These are phyloP conservation scores for Petrocephalus sullivani DNA, from an alignment of 2,797 vertebrate genomes.

Conservation along the genomic window DNA sequence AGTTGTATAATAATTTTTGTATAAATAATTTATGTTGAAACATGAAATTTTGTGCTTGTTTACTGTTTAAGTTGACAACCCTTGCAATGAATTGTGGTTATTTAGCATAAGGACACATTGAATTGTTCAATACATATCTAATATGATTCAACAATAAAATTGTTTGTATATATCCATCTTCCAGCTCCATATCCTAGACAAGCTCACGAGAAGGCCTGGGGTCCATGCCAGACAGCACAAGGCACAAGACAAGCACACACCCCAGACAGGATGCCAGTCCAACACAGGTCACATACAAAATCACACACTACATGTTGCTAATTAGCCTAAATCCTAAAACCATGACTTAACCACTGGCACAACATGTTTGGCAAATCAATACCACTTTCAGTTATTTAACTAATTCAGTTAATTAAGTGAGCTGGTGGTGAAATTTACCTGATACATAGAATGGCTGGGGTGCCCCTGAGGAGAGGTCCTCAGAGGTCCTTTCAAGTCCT, in stretches of 20 bases:
- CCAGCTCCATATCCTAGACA: not conserved
- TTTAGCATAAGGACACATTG: not conserved
- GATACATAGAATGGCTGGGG: no score
- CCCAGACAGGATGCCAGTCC: not conserved
- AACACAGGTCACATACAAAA: not conserved
- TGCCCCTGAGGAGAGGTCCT: no score
- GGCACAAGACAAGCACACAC: not conserved
- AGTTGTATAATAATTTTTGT: not conserved
- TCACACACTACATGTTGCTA: not conserved
- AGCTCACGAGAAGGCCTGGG: not conserved
- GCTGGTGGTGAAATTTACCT: no score
- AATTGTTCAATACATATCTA: not conserved
- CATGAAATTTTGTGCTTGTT: not conserved
- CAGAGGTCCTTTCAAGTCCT: not conserved
- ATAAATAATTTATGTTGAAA: not conserved
- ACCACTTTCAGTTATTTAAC: no score
- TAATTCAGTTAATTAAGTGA: no score
- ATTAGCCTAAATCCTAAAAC: not conserved
- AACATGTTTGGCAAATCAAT: no score
- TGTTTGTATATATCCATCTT: not conserved
- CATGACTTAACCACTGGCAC: no score
- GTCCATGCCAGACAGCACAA: not conserved
- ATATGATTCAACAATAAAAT: not conserved
- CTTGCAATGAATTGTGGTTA: not conserved
- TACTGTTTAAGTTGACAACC: not conserved